Conservation (phyloP, 2,113 vertebrate species). For the Myrmecophaga tridactyla region DNA sequence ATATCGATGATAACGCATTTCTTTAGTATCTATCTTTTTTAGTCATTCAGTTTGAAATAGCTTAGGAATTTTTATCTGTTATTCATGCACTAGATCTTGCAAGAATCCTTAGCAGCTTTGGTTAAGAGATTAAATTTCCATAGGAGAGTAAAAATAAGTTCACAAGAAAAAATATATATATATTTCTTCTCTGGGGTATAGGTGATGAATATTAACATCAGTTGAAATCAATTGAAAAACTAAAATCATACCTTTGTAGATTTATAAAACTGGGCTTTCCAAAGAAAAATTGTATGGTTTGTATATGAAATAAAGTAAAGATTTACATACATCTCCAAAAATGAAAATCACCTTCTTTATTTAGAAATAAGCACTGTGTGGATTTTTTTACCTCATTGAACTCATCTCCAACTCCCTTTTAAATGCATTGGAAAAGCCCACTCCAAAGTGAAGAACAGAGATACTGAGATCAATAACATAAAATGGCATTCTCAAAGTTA, state of each 20-base stretch:
- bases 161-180: neutral
- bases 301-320: neutral
- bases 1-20: neutral
- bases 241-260: neutral
- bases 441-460: neutral
- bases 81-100: neutral
- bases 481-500: conserved; percentile 20
- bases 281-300: neutral
- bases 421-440: neutral
- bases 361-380: neutral
- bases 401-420: neutral
- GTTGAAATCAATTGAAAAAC: neutral
- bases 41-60: neutral
- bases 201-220: neutral
- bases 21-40: neutral
- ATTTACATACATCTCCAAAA: neutral
- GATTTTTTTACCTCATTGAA: neutral
- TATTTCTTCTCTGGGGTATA: neutral
- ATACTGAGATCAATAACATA: neutral
- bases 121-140: conserved; percentile 29
- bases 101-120: neutral
- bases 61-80: neutral
- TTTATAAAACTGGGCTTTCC: neutral
- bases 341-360: neutral
- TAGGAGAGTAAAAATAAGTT: neutral